Evolutionary conservation across 2,888 invertebrate genomes (phyloP).

Genomic region (Argyresthia albistria): DNA sequence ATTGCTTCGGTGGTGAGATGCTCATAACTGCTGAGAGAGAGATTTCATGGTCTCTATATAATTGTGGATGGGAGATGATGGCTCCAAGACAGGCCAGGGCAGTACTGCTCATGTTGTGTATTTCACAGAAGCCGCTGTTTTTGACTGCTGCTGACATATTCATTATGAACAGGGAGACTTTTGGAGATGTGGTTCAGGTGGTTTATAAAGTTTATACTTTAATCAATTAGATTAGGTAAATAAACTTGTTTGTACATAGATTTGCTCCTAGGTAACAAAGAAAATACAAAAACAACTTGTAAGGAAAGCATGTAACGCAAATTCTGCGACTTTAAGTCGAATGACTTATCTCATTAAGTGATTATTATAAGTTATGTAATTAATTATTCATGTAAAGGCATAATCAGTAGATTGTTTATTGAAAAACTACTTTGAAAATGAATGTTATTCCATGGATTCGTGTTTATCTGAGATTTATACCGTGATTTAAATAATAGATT

Average conservation of each 20-base stretch:
- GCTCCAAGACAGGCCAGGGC: conserved; percentile 25
- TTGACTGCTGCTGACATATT: conserved; percentile 38
- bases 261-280: no score
- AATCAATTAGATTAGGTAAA: conserved; percentile 23
- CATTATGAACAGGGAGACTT: conserved; percentile 39
- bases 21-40: conserved; percentile 28
- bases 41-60: conserved; percentile 29
- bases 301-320: no score
- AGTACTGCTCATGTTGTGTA: conserved; percentile 26
- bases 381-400: no score
- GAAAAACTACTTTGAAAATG: no score
- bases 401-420: no score
- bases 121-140: conserved; percentile 29
- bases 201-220: conserved; percentile 46
- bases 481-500: not conserved
- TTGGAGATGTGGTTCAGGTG: conserved; percentile 34
- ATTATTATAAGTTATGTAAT: no score
- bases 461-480: not conserved
- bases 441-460: not conserved
- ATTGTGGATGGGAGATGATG: conserved; percentile 41
- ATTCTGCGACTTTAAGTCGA: no score
- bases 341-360: no score
- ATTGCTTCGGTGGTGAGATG: conserved; percentile 44
- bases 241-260: no score
- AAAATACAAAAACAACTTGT: no score